A percentile compares a stretch with the other conserved stretches of the same genome.
Evolutionary conservation across 2,888 invertebrate species (phyloP).

Genomic region (Chaitophorus viminalis): DNA sequence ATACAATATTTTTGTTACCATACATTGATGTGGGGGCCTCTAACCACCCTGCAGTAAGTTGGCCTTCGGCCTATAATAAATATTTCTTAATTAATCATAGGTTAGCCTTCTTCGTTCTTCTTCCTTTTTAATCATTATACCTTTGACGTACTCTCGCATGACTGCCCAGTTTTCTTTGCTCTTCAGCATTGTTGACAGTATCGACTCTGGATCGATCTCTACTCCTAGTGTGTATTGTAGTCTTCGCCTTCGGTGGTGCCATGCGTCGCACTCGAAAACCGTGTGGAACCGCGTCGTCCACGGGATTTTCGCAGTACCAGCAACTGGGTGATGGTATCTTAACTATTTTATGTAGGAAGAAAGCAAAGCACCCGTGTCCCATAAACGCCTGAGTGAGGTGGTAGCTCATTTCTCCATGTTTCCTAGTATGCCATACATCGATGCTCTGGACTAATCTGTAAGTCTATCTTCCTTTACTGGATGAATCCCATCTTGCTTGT

Average conservation of each 20-base stretch:
- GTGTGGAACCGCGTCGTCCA: neutral
- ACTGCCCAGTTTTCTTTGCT: neutral
- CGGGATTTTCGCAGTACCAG: neutral
- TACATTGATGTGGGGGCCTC: neutral
- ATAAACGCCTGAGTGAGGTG: neutral
- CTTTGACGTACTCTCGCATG: neutral
- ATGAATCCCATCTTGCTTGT: neutral
- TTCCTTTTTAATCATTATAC: neutral
- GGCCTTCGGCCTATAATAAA: neutral
- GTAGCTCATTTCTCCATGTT: neutral
- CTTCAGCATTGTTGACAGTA: neutral
- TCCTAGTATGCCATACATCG: neutral
- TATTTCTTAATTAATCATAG: neutral
- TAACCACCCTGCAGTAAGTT: neutral
- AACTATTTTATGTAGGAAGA: neutral
- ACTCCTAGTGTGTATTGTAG: neutral
- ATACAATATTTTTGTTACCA: too few relatives aligned
- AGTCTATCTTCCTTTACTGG: neutral
- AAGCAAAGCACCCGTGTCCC: neutral
- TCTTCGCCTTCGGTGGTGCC: neutral
- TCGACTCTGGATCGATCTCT: neutral
- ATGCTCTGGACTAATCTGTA: neutral
- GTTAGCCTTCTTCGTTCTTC: neutral
- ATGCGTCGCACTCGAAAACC: conserved; percentile 2
- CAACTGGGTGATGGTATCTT: neutral